Conservation (phyloP, 2,113 vertebrate species). For the Perca schrenkii region DNA sequence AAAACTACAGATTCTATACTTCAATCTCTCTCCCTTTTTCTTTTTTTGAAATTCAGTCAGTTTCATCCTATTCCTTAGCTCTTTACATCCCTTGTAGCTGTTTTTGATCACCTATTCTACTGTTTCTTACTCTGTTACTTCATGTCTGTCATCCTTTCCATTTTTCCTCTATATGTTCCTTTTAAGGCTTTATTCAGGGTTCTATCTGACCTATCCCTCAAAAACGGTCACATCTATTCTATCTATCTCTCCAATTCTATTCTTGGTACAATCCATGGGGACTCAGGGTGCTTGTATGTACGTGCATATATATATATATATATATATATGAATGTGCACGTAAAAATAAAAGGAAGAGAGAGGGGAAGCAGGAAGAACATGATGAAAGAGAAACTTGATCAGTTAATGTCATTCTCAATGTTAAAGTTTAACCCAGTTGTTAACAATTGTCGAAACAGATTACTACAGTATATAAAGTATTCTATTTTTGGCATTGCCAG, state of each 20-base stretch:
- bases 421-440: slow-evolving; percentile 26
- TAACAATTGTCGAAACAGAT: slow-evolving; percentile 5
- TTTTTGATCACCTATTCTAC: neutral
- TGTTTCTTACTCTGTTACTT: neutral
- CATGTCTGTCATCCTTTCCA: neutral
- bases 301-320: no score
- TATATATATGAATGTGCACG: neutral
- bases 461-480: neutral
- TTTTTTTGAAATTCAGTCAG: neutral
- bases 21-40: neutral
- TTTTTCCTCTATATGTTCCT: neutral
- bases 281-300: neutral
- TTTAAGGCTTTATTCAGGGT: neutral
- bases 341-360: neutral
- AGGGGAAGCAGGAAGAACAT: neutral
- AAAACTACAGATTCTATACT: neutral
- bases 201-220: neutral
- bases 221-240: neutral
- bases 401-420: slow-evolving; percentile 5
- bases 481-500: slow-evolving; percentile 26
- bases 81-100: neutral
- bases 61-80: neutral
- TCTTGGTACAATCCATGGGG: neutral
- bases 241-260: neutral
- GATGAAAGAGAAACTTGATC: neutral